Evolutionary conservation across 2,113 vertebrate species (phyloP).

Genomic region (Gorilla gorilla): DNA sequence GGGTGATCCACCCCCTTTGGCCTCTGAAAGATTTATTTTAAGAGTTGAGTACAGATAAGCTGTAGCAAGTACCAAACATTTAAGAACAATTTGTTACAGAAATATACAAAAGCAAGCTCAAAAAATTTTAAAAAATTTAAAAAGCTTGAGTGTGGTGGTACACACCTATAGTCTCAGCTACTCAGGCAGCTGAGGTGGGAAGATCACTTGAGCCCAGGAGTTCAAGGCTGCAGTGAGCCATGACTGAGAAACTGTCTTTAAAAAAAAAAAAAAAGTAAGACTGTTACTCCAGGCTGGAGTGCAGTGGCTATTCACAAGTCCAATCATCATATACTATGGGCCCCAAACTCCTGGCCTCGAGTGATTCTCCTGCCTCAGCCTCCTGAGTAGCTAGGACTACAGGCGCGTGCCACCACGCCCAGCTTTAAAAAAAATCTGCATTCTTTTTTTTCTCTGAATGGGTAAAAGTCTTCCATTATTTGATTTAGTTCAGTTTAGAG

Average conservation of each 20-base stretch:
- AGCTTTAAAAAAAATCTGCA: neutral
- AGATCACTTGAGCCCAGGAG: neutral
- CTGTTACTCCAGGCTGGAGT: neutral
- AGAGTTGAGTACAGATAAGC: conserved; percentile 1
- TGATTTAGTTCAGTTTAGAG: neutral
- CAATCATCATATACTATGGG: neutral
- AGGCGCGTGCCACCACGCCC: neutral
- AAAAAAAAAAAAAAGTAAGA: neutral
- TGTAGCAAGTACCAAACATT: neutral
- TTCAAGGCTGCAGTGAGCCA: neutral
- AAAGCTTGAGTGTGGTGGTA: neutral
- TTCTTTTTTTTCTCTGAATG: neutral
- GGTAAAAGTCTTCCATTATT: neutral
- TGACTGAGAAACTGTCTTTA: neutral
- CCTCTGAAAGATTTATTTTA: neutral
- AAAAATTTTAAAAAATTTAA: neutral
- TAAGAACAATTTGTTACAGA: neutral
- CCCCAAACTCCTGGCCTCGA: neutral
- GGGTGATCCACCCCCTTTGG: too few relatives aligned
- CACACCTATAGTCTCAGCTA: neutral
- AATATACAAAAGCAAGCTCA: neutral
- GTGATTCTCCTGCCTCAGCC: neutral
- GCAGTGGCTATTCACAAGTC: neutral
- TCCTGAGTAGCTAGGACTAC: neutral
- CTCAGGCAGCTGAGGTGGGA: neutral